These are phyloP conservation scores for Phoxinus dragarum DNA, from an alignment of 2,797 vertebrate species.

Conservation along the genomic window DNA sequence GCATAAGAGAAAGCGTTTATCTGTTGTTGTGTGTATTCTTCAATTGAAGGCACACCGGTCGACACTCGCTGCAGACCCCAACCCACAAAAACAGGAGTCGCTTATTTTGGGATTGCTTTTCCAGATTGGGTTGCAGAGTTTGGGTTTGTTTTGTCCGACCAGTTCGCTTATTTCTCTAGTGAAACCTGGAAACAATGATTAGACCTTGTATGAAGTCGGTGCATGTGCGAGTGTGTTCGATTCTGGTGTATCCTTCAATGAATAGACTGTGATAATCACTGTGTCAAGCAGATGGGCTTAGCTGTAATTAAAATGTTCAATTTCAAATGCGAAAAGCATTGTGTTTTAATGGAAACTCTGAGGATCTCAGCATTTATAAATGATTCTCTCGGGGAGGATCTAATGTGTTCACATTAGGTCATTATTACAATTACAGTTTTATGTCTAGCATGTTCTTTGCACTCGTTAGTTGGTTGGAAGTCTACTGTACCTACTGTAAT, in stretches of 20 bases:
- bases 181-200: not conserved
- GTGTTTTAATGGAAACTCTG: slow-evolving; percentile 68
- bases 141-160: not conserved
- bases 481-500: slow-evolving; percentile 26
- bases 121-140: not conserved
- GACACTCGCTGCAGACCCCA: not conserved
- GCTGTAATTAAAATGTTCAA: slow-evolving; percentile 67
- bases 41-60: not conserved
- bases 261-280: slow-evolving; percentile 39
- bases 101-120: not conserved
- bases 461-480: slow-evolving; percentile 63
- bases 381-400: slow-evolving; percentile 61
- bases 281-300: slow-evolving; percentile 55
- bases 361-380: slow-evolving; percentile 58
- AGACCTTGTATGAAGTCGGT: not conserved
- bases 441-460: slow-evolving; percentile 67
- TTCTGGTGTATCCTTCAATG: slow-evolving; percentile 22
- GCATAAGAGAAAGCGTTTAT: not conserved
- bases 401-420: slow-evolving; percentile 60
- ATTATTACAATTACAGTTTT: slow-evolving; percentile 68
- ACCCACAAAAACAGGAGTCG: not conserved
- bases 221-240: not conserved
- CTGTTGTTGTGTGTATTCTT: not conserved
- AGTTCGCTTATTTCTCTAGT: not conserved
- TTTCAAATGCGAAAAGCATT: slow-evolving; percentile 57